A percentile compares a stretch with the other conserved stretches of the same genome.
Evolutionary conservation across 2,888 invertebrate genomes (phyloP).

Genomic region (Lepidochrysops patricia): DNA sequence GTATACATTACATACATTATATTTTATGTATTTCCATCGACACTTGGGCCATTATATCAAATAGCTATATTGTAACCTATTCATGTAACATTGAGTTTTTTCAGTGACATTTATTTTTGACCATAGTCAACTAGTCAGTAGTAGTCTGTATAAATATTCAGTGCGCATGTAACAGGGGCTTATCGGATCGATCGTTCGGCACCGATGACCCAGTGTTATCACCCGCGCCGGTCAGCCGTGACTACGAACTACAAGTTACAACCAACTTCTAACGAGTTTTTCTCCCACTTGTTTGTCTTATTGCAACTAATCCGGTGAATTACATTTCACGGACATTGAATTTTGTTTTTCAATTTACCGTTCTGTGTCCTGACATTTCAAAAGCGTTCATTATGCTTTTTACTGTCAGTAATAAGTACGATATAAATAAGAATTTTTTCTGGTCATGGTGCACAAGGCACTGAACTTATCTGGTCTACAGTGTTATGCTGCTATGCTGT

Average conservation of each 20-base stretch:
- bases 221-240: constrained; percentile 28
- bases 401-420: background rate
- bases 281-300: constrained; percentile 9
- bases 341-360: background rate
- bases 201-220: constrained; percentile 47
- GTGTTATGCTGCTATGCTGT: too few relatives aligned
- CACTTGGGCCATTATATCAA: background rate
- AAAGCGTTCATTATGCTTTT: background rate
- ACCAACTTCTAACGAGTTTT: background rate
- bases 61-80: background rate
- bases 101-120: background rate
- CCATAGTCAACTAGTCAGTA: constrained; percentile 36
- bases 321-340: constrained; percentile 5
- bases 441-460: too few relatives aligned
- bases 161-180: constrained; percentile 40
- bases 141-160: constrained; percentile 62
- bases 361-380: background rate
- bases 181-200: constrained; percentile 53
- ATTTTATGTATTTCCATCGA: too few relatives aligned
- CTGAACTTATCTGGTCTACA: too few relatives aligned
- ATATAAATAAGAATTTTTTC: too few relatives aligned
- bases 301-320: constrained; percentile 9
- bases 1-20: too few relatives aligned
- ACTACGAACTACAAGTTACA: constrained; percentile 19
- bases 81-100: background rate